These are phyloP conservation scores for Chionis minor DNA, from an alignment of 2,113 vertebrate genomes.

Conservation along the genomic window DNA sequence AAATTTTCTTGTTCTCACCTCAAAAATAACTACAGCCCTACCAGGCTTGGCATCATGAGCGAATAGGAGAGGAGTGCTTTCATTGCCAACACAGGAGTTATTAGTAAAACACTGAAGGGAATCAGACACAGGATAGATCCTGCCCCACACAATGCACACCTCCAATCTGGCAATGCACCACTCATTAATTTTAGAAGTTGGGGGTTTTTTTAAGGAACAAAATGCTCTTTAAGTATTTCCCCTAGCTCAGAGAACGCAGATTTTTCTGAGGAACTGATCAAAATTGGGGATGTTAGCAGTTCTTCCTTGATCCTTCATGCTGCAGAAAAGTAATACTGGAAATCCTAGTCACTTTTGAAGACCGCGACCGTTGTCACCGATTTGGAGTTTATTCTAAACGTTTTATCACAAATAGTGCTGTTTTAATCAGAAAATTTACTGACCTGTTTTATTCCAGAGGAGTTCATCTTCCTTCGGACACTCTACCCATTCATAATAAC, in stretches of 20 bases:
- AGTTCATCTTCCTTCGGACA: not conserved
- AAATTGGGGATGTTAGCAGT: not conserved
- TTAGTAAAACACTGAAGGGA: not conserved
- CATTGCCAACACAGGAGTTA: not conserved
- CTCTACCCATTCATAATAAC: not conserved
- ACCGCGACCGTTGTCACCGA: not conserved
- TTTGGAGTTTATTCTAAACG: not conserved
- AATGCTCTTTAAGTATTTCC: not conserved
- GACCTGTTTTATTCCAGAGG: not conserved
- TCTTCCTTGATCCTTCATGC: not conserved
- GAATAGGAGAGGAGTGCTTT: not conserved
- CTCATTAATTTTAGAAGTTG: too few relatives aligned
- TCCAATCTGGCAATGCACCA: not conserved
- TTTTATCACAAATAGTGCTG: not conserved
- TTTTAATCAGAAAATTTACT: not conserved
- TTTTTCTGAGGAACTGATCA: not conserved
- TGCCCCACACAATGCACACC: not conserved
- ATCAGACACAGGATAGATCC: rapidly evolving
- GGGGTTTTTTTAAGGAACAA: not conserved
- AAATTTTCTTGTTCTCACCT: not conserved
- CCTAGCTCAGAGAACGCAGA: not conserved
- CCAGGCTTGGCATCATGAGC: not conserved
- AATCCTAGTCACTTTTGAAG: not conserved
- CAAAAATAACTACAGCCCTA: not conserved
- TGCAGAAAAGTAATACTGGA: not conserved